phyloP scores from a whole-genome alignment of 53 echinoderm and acorn worm species.

The Holothuria leucospilota region DNA sequence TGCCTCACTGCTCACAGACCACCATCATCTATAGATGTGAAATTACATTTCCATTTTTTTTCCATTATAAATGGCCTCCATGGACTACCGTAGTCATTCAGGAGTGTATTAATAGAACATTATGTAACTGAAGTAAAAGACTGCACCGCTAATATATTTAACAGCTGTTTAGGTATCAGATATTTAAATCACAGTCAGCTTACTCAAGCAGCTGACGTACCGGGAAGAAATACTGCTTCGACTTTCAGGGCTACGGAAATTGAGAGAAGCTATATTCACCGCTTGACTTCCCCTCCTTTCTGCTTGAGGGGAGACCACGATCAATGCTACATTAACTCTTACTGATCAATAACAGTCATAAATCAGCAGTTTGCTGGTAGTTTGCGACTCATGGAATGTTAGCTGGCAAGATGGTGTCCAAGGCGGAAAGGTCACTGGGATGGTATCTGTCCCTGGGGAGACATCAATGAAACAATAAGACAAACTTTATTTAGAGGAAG shows the following conservation, averaged over 20 bases:
- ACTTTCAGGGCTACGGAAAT: neutral
- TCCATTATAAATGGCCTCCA: too few relatives aligned
- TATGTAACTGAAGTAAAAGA: neutral
- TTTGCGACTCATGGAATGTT: too few relatives aligned
- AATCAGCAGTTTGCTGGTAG: neutral
- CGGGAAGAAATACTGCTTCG: neutral
- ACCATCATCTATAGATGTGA: too few relatives aligned
- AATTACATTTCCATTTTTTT: too few relatives aligned
- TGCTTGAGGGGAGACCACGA: conserved; percentile 36
- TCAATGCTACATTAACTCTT: conserved; percentile 48
- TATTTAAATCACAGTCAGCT: conserved; percentile 27
- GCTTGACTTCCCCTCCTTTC: conserved; percentile 32
- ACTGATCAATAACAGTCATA: conserved; percentile 29
- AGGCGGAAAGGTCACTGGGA: too few relatives aligned
- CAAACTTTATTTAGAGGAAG: too few relatives aligned
- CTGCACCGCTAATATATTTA: conserved; percentile 2
- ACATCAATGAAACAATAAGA: too few relatives aligned
- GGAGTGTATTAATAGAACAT: conserved; percentile 10
- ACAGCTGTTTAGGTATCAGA: conserved; percentile 35
- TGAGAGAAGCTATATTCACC: conserved; percentile 21
- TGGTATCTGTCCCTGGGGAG: too few relatives aligned
- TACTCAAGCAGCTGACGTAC: neutral
- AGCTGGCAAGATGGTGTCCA: too few relatives aligned
- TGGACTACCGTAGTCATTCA: too few relatives aligned
- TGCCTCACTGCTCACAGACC: too few relatives aligned